Conservation (phyloP, 2,888 invertebrate genomes). For the Phalera bucephala region DNA sequence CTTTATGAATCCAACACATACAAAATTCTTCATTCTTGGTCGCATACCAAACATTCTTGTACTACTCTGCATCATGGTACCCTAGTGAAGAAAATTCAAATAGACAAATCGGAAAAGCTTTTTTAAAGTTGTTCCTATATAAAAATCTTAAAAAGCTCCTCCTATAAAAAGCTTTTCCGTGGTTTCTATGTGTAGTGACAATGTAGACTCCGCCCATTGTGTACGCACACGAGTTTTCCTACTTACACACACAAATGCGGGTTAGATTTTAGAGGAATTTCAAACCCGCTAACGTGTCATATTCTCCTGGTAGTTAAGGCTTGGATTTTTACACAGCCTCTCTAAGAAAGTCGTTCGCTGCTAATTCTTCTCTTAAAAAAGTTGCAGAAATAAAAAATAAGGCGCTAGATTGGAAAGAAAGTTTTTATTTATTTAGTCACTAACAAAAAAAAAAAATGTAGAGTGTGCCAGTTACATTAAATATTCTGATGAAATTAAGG, state of each 20-base stretch:
- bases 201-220: constrained; percentile 35
- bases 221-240: constrained; percentile 12
- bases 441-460: too few species aligned
- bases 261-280: constrained; percentile 19
- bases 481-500: too few species aligned
- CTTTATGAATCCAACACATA: constrained; percentile 57
- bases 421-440: too few species aligned
- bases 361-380: too few species aligned
- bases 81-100: constrained; percentile 78
- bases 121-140: constrained; percentile 62
- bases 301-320: constrained; percentile 49
- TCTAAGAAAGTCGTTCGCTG: constrained; percentile 27
- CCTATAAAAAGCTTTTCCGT: constrained; percentile 14
- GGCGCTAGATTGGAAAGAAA: too few species aligned
- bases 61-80: constrained; percentile 45
- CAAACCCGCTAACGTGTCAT: constrained; percentile 29
- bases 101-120: constrained; percentile 70
- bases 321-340: constrained; percentile 56
- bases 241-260: constrained; percentile 28
- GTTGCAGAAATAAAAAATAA: too few species aligned
- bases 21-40: constrained; percentile 29
- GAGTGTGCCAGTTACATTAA: too few species aligned
- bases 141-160: constrained; percentile 60
- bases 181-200: constrained; percentile 26
- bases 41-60: constrained; percentile 61